Base-by-base conservation (phyloP, 1,140 invertebrate genomes). In the Alviniconcha marisindica region DNA sequence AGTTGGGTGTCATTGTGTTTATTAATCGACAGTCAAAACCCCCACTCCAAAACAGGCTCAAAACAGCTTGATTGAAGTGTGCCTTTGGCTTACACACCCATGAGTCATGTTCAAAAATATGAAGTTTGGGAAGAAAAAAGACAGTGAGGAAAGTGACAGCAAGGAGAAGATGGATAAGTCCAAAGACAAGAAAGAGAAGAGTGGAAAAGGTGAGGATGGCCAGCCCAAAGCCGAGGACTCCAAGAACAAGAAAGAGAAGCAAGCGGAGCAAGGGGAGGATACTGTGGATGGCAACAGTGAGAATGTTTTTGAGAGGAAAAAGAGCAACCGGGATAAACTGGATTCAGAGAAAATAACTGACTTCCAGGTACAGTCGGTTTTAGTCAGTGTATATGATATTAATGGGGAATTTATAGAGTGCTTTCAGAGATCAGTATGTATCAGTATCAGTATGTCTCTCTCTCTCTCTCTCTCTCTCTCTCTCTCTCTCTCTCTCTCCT, bases 101-200 rank as follows among this genome's bases (percentile, higher is more conserved):
- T n/a, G n/a, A n/a, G n/a, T n/a, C n/a, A 69, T 69, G 63, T 28
- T 69, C 33, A 69, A 28, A 69, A 69, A n/a, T n/a, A n/a, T n/a
- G n/a, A n/a, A 69, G n/a, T 69, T 31, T 69, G n/a, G 63, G n/a
- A 69, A 69, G 63, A 69, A 69, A 10, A 69, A 31, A 69, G 33
- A 69, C 24, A 24, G 33, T 69, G 5, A 69, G 5, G 63, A 69
- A 69, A 69, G 63, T 48, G 44, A 48, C 44, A 48, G 44, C 18
- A 48, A 48, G 44, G 44, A 48, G 7, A 48, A 48, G 18, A 18
- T 48, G 44, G 44, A 48, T n/a, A n/a, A n/a, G n/a, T n/a, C n/a
- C n/a, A n/a, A n/a, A n/a, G 44, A 48, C 7, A 69, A 69, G 33
- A 69, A 69, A 36, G 33, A 24, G 33, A 69, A 69, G 24, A 69